phyloP scores from a whole-genome alignment of 1,140 invertebrate genomes.

The Ceratosolen fusciceps region DNA sequence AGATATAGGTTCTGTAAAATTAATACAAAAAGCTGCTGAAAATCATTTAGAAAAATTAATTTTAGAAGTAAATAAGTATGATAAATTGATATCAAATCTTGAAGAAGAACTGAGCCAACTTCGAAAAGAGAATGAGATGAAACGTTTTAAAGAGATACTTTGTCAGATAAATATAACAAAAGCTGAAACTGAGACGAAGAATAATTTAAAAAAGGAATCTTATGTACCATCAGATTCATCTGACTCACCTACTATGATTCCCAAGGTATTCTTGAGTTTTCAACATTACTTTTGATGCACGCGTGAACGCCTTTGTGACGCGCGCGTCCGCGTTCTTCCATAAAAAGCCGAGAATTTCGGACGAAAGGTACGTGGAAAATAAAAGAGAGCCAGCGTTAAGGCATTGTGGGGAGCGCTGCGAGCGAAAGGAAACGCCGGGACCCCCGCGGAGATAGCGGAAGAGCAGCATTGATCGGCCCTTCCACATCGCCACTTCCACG shows the following conservation, averaged over 20 bases:
- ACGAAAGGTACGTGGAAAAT: too few relatives aligned
- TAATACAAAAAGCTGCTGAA: conserved; percentile 59
- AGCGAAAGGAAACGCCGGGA: too few relatives aligned
- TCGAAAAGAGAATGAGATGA: conserved; percentile 13
- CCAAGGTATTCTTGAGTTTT: too few relatives aligned
- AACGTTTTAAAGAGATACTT: conserved; percentile 20
- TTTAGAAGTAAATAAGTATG: conserved; percentile 54
- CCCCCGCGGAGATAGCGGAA: too few relatives aligned
- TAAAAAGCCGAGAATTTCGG: too few relatives aligned
- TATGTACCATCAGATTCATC: background rate
- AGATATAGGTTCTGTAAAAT: conserved; percentile 53
- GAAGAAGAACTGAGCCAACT: conserved; percentile 55
- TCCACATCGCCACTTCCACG: too few relatives aligned
- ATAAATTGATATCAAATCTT: conserved; percentile 55
- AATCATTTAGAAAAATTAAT: conserved; percentile 55
- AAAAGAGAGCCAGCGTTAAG: too few relatives aligned
- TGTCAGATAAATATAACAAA: conserved; percentile 11
- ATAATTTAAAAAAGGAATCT: background rate
- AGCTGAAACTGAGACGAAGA: background rate
- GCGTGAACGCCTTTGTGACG: too few relatives aligned
- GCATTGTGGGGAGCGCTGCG: too few relatives aligned
- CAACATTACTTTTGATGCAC: too few relatives aligned
- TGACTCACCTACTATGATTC: background rate
- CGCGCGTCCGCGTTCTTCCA: too few relatives aligned
- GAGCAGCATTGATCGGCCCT: too few relatives aligned